Evolutionary conservation across 2,797 vertebrate genomes (phyloP).

Genomic region (Manis crassicaudata): DNA sequence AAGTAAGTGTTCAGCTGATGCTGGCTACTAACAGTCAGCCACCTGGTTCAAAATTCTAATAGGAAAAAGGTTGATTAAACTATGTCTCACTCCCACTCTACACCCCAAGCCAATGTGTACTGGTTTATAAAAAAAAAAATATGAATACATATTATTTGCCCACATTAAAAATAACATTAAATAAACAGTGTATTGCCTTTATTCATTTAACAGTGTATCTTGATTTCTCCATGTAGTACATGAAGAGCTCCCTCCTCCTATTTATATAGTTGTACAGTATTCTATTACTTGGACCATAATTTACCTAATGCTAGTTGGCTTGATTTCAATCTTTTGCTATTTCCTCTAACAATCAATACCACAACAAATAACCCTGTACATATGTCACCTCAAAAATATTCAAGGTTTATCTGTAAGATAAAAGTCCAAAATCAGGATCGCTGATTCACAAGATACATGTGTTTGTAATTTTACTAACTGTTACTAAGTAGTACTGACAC

Average conservation of each 20-base stretch:
- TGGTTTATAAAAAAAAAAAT: conserved; percentile 28
- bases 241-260: neutral
- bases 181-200: neutral
- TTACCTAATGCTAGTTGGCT: neutral
- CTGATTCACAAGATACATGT: neutral
- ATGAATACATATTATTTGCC: neutral
- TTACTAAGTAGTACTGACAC: conserved; percentile 3
- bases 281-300: neutral
- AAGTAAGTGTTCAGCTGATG: neutral
- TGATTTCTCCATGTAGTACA: neutral
- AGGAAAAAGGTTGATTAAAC: neutral
- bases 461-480: conserved; percentile 26
- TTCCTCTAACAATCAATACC: neutral
- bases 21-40: neutral
- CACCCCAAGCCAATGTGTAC: neutral
- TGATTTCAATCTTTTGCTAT: conserved; percentile 38
- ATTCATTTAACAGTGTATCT: neutral
- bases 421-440: conserved; percentile 31
- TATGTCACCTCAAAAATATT: conserved; percentile 9
- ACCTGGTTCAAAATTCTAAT: neutral
- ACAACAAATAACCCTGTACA: neutral
- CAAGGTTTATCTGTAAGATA: conserved; percentile 17
- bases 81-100: neutral
- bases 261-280: neutral
- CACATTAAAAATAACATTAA: neutral